A percentile compares a stretch with the other conserved stretches of the same genome.
phyloP scores from a whole-genome alignment of 2,888 invertebrate species.

The Shargacucullia verbasci region DNA sequence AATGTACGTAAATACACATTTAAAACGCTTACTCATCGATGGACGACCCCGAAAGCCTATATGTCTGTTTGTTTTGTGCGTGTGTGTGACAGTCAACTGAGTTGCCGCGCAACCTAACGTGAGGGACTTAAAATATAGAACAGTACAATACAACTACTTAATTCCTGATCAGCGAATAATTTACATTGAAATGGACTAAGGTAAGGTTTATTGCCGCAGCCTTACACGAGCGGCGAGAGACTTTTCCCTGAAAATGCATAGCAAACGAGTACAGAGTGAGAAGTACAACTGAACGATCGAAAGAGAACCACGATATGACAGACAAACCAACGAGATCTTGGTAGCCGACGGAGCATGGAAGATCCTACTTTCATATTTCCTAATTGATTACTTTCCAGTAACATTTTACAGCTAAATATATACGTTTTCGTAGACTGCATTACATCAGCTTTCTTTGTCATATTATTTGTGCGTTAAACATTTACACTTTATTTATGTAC shows the following conservation, averaged over 20 bases:
- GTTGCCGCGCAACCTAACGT: constrained; percentile 62
- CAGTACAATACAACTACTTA: constrained; percentile 67
- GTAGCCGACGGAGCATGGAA: constrained; percentile 73
- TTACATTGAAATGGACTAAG: constrained; percentile 62
- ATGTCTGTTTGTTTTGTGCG: constrained; percentile 77
- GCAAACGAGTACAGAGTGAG: constrained; percentile 29
- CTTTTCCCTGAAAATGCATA: constrained; percentile 23
- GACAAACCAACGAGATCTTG: constrained; percentile 50
- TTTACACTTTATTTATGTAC: constrained; percentile 89
- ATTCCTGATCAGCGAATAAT: constrained; percentile 61
- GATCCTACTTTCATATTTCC: constrained; percentile 74
- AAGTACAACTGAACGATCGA: constrained; percentile 42
- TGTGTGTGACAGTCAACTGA: constrained; percentile 76
- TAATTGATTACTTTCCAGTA: constrained; percentile 78
- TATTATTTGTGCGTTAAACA: constrained; percentile 89
- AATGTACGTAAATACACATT: constrained; percentile 64
- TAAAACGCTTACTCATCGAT: constrained; percentile 66
- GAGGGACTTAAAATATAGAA: constrained; percentile 59
- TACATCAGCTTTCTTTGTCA: constrained; percentile 77
- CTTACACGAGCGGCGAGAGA: constrained; percentile 40
- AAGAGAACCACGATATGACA: constrained; percentile 51
- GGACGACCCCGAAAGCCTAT: constrained; percentile 78
- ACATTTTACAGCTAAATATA: constrained; percentile 84
- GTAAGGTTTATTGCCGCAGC: constrained; percentile 21
- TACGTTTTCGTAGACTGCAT: constrained; percentile 79